These are phyloP conservation scores for Drosophila watanabei DNA, from an alignment of 1,140 invertebrate species.

Conservation along the genomic window DNA sequence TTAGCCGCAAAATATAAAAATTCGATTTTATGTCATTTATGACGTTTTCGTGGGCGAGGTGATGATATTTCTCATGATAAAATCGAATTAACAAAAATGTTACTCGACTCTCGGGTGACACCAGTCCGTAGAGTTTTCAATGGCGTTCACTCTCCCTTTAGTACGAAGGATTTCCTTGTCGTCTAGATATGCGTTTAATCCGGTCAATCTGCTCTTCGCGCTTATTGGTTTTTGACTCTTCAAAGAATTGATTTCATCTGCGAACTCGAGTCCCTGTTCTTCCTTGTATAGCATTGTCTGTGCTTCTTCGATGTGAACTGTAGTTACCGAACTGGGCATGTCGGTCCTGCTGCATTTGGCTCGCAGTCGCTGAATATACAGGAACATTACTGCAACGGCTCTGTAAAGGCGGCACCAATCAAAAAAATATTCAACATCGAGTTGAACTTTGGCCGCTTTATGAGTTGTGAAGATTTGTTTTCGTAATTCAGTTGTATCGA, in stretches of 20 bases:
- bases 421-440: background rate
- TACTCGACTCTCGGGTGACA: background rate
- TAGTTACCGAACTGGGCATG: background rate
- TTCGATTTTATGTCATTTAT: background rate
- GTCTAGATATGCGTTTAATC: no score
- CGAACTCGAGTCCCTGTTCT: background rate
- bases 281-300: no score
- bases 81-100: background rate
- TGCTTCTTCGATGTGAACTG: no score
- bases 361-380: background rate
- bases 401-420: background rate
- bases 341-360: background rate
- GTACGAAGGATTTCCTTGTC: background rate
- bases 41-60: background rate
- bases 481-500: no score
- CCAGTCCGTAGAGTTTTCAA: no score
- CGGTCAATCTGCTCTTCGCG: no score
- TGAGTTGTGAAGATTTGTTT: no score
- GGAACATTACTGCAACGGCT: background rate
- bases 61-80: conserved; percentile 4
- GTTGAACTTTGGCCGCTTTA: no score
- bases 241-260: background rate
- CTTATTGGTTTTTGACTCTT: no score
- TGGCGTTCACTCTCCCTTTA: background rate
- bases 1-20: background rate